Evolutionary conservation across 2,113 vertebrate species (phyloP).

Genomic region (Coreoperca whiteheadi): DNA sequence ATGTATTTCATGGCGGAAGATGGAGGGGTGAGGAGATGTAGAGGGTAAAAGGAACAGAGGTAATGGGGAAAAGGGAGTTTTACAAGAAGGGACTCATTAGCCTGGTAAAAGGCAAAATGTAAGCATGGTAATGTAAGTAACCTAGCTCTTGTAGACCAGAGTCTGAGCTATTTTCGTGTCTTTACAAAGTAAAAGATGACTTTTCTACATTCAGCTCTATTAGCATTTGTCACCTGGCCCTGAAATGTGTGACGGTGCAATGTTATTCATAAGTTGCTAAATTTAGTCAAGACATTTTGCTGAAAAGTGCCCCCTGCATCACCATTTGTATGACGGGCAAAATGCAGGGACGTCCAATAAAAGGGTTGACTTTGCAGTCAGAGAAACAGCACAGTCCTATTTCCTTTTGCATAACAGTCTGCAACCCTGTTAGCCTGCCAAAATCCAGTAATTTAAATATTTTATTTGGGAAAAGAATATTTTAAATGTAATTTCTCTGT

Average conservation of each 20-base stretch:
- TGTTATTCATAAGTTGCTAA: not conserved
- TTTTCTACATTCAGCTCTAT: not conserved
- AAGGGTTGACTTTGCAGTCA: slow-evolving; percentile 30
- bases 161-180: not conserved
- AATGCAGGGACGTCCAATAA: slow-evolving; percentile 25
- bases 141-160: not conserved
- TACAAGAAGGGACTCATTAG: slow-evolving; percentile 15
- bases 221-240: not conserved
- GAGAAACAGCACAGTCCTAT: not conserved
- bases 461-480: not conserved
- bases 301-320: slow-evolving; percentile 9
- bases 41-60: not conserved
- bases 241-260: not conserved
- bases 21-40: slow-evolving; percentile 20
- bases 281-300: slow-evolving; percentile 16
- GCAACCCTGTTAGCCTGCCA: too few species aligned
- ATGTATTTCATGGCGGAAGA: slow-evolving; percentile 48
- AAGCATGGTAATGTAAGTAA: not conserved
- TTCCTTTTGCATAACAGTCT: not conserved
- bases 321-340: not conserved
- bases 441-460: too few species aligned
- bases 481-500: not conserved
- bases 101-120: slow-evolving; percentile 17
- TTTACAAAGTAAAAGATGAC: not conserved
- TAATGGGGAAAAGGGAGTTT: not conserved